Evolutionary conservation across 2,888 invertebrate species (phyloP).

Genomic region (Bibio marci): DNA sequence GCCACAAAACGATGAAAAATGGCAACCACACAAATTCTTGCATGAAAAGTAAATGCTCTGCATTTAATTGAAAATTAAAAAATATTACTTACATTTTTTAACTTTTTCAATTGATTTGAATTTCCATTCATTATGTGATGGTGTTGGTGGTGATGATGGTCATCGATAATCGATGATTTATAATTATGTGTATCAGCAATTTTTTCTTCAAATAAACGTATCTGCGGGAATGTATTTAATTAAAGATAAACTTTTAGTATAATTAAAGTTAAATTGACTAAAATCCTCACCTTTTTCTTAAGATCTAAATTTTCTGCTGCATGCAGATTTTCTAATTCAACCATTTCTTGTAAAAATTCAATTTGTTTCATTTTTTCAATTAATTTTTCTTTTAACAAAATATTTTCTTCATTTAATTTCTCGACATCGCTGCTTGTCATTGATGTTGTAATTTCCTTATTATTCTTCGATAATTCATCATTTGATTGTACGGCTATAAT

Average conservation of each 20-base stretch:
- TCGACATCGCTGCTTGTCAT: slow-evolving; percentile 4
- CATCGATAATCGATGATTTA: too few relatives aligned
- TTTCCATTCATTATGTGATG: background rate
- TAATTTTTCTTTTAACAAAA: slow-evolving; percentile 10
- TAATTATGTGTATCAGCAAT: slow-evolving; percentile 16
- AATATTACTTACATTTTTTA: slow-evolving; percentile 6
- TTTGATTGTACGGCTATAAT: too few relatives aligned
- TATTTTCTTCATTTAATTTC: slow-evolving; percentile 10
- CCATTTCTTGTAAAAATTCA: slow-evolving; percentile 11
- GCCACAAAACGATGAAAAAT: too few relatives aligned
- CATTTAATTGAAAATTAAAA: too few relatives aligned
- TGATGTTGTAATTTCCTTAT: background rate
- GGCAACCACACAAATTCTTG: too few relatives aligned
- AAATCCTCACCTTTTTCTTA: slow-evolving; percentile 8
- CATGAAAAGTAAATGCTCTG: too few relatives aligned
- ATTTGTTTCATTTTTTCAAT: slow-evolving; percentile 10
- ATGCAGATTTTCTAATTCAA: slow-evolving; percentile 11
- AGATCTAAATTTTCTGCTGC: slow-evolving; percentile 9
- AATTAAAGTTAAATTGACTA: background rate
- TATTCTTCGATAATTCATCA: background rate
- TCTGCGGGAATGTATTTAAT: background rate
- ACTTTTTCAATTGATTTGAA: slow-evolving; percentile 9
- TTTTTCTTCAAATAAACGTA: slow-evolving; percentile 4
- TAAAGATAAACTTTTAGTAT: background rate
- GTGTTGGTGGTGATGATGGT: background rate